These are phyloP conservation scores for Aspidiotus rigidus DNA, from an alignment of 2,888 invertebrate species.

Conservation along the genomic window DNA sequence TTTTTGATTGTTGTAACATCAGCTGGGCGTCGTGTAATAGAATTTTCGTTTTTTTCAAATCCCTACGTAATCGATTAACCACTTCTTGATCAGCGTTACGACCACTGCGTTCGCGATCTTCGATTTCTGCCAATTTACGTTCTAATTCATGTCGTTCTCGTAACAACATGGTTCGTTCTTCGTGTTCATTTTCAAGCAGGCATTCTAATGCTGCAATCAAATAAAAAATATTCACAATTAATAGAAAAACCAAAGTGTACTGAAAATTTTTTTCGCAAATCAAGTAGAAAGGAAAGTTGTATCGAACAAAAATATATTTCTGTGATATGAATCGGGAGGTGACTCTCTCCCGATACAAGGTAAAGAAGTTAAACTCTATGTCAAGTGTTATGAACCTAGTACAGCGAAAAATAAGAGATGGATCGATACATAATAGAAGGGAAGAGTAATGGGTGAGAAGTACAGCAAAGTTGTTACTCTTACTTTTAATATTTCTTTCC, in stretches of 20 bases:
- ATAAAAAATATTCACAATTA: background rate
- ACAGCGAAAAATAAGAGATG: too few relatives aligned
- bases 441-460: too few relatives aligned
- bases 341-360: too few relatives aligned
- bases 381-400: too few relatives aligned
- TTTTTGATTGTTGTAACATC: constrained; percentile 78
- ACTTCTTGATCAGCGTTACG: constrained; percentile 63
- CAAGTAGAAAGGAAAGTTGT: background rate
- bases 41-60: constrained; percentile 80
- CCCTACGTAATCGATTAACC: constrained; percentile 66
- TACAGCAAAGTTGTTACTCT: too few relatives aligned
- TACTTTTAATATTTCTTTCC: too few relatives aligned
- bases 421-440: too few relatives aligned
- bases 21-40: constrained; percentile 83
- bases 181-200: constrained; percentile 86
- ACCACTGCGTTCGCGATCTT: constrained; percentile 65
- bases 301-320: too few relatives aligned
- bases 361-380: too few relatives aligned
- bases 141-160: constrained; percentile 88
- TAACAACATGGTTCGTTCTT: constrained; percentile 73
- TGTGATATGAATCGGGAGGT: too few relatives aligned
- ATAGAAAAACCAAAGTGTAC: background rate
- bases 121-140: constrained; percentile 66
- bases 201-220: constrained; percentile 65
- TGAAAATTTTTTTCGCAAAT: background rate